A percentile compares a stretch with the other conserved stretches of the same genome.
Evolutionary conservation across 2,888 invertebrate species (phyloP).

Genomic region (Caenorhabditis plicata): DNA sequence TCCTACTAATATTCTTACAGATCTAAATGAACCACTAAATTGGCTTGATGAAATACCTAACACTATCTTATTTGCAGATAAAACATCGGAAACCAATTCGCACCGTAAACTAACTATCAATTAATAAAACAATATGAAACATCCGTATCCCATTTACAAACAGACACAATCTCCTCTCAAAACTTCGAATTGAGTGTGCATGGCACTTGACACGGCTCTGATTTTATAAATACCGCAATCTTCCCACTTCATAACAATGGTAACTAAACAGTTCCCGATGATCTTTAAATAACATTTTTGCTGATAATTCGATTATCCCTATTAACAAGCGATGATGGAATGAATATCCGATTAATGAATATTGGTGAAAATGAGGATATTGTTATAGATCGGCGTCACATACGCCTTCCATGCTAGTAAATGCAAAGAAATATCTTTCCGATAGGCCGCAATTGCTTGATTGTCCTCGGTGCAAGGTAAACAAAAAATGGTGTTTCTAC

Average conservation of each 20-base stretch:
- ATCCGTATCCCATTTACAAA: too few relatives aligned
- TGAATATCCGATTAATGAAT: neutral
- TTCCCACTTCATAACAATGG: slow-evolving; percentile 2
- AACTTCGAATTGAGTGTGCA: too few relatives aligned
- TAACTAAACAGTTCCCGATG: slow-evolving; percentile 1
- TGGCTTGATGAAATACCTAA: too few relatives aligned
- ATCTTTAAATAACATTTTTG: neutral
- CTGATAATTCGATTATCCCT: neutral
- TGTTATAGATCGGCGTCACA: slow-evolving; percentile 53
- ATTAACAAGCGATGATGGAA: neutral
- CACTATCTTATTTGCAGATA: too few relatives aligned
- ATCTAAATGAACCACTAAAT: too few relatives aligned
- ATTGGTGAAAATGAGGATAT: neutral
- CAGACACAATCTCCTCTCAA: too few relatives aligned
- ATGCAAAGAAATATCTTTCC: slow-evolving; percentile 62
- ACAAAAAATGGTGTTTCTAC: slow-evolving; percentile 1
- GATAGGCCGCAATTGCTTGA: slow-evolving; percentile 62
- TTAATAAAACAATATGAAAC: too few relatives aligned
- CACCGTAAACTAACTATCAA: too few relatives aligned
- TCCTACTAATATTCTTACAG: too few relatives aligned
- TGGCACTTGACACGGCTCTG: too few relatives aligned
- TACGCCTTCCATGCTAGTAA: slow-evolving; percentile 63
- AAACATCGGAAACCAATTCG: too few relatives aligned
- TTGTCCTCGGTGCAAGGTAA: slow-evolving; percentile 60
- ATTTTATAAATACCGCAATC: neutral